Base-by-base conservation (phyloP, 2,113 vertebrate species). In the Menidia beryllina region DNA sequence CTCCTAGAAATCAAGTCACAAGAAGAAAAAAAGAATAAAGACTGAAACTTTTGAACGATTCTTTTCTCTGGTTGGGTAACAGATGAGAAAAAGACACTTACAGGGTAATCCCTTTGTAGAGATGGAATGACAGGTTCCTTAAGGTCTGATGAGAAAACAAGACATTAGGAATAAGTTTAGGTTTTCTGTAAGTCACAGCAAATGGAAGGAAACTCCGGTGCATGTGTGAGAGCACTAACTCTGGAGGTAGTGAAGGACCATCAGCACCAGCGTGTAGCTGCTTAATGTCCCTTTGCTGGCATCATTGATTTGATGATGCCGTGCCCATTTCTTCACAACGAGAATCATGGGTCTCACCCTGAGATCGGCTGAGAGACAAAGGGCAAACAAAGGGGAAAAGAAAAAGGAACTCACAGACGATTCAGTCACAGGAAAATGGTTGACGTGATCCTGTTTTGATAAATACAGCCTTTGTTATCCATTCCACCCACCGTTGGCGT, bases 201-300 rank as follows among this genome's bases (percentile, higher is more conserved):
- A 23, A 53, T 26, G 5, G 5, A 15, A 55, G 25, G 0, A 4
- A 39, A 11, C 48, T 1, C 20, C 5, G 27, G 0, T 58, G 14
- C 48, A n/a, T 65, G 27, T 64, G 45, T 47, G 25, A 52, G 0
- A 66, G 36, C 83, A 96, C 98, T 96, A 89, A 99, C 98, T 98
- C 92, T 99, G 98, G 91, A 99, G 96, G 91, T 96, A 99, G 94
- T 98, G 95, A 87, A 99, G 93, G 89, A 96, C 96, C 98, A 99
- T 97, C 88, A 99, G 91, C 47, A 95, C 96, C 79, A 99, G 94
- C 73, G 95, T 95, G 87, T 99, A 99, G 94, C 97, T 99, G 94
- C 59, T 99, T 77, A 99, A 91, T 64, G 98, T 99, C 86, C 97
- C 98, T 81, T 96, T 96, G 89, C 97, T 99, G 86, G 98, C 97